A percentile compares a stretch with the other conserved stretches of the same genome.
Conservation (phyloP, 2,113 vertebrate species). For the Microcebus griseorufus region DNA sequence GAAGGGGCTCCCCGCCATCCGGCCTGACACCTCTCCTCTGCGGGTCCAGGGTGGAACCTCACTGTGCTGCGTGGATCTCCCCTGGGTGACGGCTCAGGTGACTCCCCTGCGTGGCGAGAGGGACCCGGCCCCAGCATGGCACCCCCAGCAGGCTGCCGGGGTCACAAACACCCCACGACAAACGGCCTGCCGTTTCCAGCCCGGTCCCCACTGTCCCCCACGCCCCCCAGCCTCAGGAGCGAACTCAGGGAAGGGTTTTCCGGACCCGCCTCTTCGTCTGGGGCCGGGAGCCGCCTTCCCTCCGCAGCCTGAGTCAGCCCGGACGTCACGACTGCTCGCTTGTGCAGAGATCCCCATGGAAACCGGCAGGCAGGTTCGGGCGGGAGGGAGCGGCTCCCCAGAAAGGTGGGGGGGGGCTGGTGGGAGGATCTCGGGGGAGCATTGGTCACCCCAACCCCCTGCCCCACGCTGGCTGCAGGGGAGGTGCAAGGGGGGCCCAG, state of each 20-base stretch:
- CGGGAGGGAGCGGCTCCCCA: slow-evolving; percentile 67
- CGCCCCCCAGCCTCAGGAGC: not conserved
- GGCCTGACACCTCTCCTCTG: accelerated
- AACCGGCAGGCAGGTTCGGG: slow-evolving; percentile 77
- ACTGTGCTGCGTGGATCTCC: not conserved
- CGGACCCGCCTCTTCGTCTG: not conserved
- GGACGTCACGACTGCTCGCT: slow-evolving; percentile 61
- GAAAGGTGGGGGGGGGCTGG: not conserved
- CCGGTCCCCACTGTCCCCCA: not conserved
- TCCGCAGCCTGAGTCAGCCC: slow-evolving; percentile 11
- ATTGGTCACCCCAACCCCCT: not conserved
- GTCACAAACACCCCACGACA: accelerated
- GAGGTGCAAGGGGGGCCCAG: not conserved
- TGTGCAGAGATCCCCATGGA: slow-evolving; percentile 79
- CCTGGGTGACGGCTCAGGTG: not conserved
- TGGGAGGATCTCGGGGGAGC: not conserved
- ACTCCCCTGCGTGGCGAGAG: not conserved
- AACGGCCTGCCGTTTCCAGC: not conserved
- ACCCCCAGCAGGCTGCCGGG: not conserved
- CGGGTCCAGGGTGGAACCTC: not conserved
- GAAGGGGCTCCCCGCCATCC: not conserved
- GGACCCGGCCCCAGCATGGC: accelerated
- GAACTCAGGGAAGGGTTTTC: not conserved
- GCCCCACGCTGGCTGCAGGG: not conserved
- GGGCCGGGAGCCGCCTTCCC: not conserved